phyloP scores from a whole-genome alignment of 2,888 invertebrate genomes.

The Leptinotarsa peninsularis region DNA sequence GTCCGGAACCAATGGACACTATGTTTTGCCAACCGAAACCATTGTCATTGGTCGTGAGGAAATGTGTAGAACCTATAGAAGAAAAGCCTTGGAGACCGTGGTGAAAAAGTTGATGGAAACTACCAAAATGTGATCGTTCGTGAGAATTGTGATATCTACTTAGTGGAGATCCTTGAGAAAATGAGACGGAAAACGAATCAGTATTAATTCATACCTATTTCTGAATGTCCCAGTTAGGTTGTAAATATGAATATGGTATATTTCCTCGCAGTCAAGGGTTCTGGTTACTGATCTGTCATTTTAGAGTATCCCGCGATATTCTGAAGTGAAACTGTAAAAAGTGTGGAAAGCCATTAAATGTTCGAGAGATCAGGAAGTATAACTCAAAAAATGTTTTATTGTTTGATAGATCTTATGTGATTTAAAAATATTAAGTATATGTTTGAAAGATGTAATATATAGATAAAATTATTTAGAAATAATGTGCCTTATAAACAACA shows the following conservation, averaged over 20 bases:
- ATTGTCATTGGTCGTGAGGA: slow-evolving; percentile 80
- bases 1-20: slow-evolving; percentile 60
- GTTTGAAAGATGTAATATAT: slow-evolving; percentile 29
- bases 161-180: slow-evolving; percentile 26
- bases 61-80: slow-evolving; percentile 68
- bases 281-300: neutral
- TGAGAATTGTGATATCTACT: slow-evolving; percentile 40
- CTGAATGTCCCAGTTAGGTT: neutral
- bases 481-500: slow-evolving; percentile 55
- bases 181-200: slow-evolving; percentile 30
- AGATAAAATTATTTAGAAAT: slow-evolving; percentile 33
- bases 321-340: too few relatives aligned
- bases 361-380: neutral
- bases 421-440: slow-evolving; percentile 18
- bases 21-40: slow-evolving; percentile 69
- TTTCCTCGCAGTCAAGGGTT: neutral
- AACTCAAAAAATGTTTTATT: neutral
- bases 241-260: neutral
- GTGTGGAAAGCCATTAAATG: too few relatives aligned
- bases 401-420: slow-evolving; percentile 10
- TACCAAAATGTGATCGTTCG: slow-evolving; percentile 12
- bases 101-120: slow-evolving; percentile 58
- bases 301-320: neutral
- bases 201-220: slow-evolving; percentile 37
- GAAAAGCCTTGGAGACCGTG: slow-evolving; percentile 88